Base-by-base conservation (phyloP, 2,888 invertebrate genomes). In the Eristalis intricaria region DNA sequence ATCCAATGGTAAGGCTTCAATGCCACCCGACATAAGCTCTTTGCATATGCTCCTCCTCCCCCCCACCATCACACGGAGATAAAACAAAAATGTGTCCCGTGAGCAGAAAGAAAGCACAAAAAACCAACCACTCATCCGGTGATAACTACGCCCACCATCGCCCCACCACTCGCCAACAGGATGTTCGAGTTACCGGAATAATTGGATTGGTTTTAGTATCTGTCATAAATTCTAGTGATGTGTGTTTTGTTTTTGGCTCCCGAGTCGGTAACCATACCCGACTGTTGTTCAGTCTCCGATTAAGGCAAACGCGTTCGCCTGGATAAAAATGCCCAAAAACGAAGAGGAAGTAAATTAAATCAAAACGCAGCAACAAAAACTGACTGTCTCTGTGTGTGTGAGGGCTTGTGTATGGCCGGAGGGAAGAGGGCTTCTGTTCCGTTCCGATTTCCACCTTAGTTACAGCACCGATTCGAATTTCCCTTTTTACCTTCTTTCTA, bases 141-240 rank as follows among this genome's bases (percentile, higher is more conserved):
- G 65, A 38, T 23, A 61, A 71, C 56, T 38, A 69, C 32, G 68
- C 60, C 58, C 40, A 32, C n/a, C n/a, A 29, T 58, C 5, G 1
- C 22, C 69, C 23, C 61, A 38, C 40, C 40, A 63, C 64, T 70
- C 78, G 74, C 60, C 64, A 64, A 66, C 23, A 56, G 83, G 68
- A 79, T 83, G 68, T 75, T 83, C 87, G 87, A 83, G 87, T 87
- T 83, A 79, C 87, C 83, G 87, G 71, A 83, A 87, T 87, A 87
- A 87, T 86, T 87, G 87, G 87, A 87, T 87, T 87, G 83, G 83
- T 83, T 87, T 83, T 87, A 87, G 83, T 83, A 83, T 83, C 83
- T 83, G 83, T 83, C 87, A 80, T 87, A 83, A 83, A 87, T 87
- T 87, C 83, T 83, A 83, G 83, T 79, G 83, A 83, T 71, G 83